phyloP scores from a whole-genome alignment of 2,888 invertebrate species.

The Xestia ashworthii region DNA sequence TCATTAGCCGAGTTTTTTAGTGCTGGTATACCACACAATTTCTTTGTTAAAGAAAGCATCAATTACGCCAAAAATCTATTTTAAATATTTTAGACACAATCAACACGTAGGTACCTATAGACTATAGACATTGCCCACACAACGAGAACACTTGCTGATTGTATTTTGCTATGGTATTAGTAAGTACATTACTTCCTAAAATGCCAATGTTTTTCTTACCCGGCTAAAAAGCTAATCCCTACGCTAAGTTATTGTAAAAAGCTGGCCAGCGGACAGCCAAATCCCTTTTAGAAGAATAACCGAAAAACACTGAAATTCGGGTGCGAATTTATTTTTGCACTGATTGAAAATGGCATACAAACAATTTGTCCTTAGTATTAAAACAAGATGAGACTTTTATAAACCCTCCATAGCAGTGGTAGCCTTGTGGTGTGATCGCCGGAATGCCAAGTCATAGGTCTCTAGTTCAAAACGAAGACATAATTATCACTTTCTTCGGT shows the following conservation, averaged over 20 bases:
- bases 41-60: too few relatives aligned
- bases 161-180: background rate
- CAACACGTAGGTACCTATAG: too few relatives aligned
- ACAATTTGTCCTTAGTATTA: background rate
- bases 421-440: too few relatives aligned
- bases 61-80: too few relatives aligned
- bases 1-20: too few relatives aligned
- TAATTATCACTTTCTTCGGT: too few relatives aligned
- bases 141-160: background rate
- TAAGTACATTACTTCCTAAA: background rate
- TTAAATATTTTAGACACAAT: background rate
- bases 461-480: too few relatives aligned
- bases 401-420: too few relatives aligned
- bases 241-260: constrained; percentile 28
- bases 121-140: background rate
- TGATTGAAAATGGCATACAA: background rate
- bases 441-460: too few relatives aligned
- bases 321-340: background rate
- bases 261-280: constrained; percentile 3
- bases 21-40: too few relatives aligned
- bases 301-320: background rate
- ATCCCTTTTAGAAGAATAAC: constrained; percentile 16
- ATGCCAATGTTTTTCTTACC: background rate
- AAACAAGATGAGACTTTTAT: background rate
- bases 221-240: constrained; percentile 6